These are phyloP conservation scores for Caenorhabditis parvicauda DNA, from an alignment of 2,888 invertebrate genomes.

Conservation along the genomic window DNA sequence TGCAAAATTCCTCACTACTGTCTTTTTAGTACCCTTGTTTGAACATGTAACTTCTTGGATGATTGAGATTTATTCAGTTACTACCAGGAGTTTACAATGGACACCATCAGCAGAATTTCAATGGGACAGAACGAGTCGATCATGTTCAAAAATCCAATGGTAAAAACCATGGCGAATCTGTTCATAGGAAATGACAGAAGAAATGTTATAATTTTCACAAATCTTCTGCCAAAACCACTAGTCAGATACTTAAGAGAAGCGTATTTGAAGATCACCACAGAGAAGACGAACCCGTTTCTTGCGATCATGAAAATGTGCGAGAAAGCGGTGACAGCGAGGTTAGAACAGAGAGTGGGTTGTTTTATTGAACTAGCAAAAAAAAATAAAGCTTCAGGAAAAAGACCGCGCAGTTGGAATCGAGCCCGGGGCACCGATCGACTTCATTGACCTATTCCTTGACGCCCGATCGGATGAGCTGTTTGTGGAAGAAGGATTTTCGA, in stretches of 20 bases:
- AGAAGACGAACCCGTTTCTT: too few relatives aligned
- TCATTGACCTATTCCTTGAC: conserved; percentile 48
- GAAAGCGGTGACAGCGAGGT: conserved; percentile 7
- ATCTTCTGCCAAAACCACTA: too few relatives aligned
- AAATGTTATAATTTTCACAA: too few relatives aligned
- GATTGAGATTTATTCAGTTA: conserved; percentile 10
- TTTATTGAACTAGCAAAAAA: conserved; percentile 13
- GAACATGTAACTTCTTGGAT: too few relatives aligned
- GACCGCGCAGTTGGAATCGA: conserved; percentile 18
- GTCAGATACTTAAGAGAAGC: too few relatives aligned
- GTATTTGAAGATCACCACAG: too few relatives aligned
- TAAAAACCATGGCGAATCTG: too few relatives aligned
- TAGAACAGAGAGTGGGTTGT: conserved; percentile 4
- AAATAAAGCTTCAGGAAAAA: conserved; percentile 17
- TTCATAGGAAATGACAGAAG: too few relatives aligned
- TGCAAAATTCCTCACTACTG: too few relatives aligned
- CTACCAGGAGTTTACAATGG: conserved; percentile 67
- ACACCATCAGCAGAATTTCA: conserved; percentile 67
- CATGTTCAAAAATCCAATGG: conserved; percentile 30
- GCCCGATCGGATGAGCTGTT: conserved; percentile 35
- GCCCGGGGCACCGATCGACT: conserved; percentile 27
- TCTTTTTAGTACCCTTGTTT: too few relatives aligned
- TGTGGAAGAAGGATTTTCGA: too few relatives aligned
- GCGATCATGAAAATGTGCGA: too few relatives aligned
- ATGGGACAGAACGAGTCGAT: conserved; percentile 58